Evolutionary conservation across 2,888 invertebrate genomes (phyloP), one percentile per base, ranked within the genome.

Genomic region (Meganola albula): DNA sequence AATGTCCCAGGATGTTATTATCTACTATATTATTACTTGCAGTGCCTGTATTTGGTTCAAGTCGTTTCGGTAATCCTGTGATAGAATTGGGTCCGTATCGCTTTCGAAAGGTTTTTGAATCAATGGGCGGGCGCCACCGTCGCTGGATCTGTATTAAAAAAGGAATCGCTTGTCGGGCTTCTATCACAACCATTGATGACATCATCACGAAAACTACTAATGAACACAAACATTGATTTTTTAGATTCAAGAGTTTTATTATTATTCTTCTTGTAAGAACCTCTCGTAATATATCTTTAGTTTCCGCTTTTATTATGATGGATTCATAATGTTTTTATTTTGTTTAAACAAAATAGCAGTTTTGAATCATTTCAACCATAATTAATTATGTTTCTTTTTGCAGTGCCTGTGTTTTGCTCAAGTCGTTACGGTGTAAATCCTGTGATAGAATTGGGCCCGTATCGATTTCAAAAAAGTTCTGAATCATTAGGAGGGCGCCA

Each of bases 211-310:
- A 45, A 35, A 58, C 56, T 10, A 40, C 24, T 3, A 47, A 58
- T 31, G 58, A 61, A 27, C 73, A 73, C 31, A 52, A 54, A 20
- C 71, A 72, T 45, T 67, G 44, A 53, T 2, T n/a, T n/a, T n/a
- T 12, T 8, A n/a, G 4, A n/a, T 8, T 16, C 10, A n/a, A 10
- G n/a, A n/a, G n/a, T 3, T 12, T 2, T n/a, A n/a, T n/a, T n/a
- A n/a, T n/a, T n/a, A n/a, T n/a, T n/a, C n/a, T n/a, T n/a, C n/a
- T n/a, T n/a, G n/a, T n/a, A n/a, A n/a, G n/a, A n/a, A n/a, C n/a
- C n/a, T n/a, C n/a, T n/a, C n/a, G n/a, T n/a, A n/a, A n/a, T n/a
- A n/a, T n/a, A n/a, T n/a, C n/a, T n/a, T n/a, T n/a, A n/a, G n/a
- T n/a, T n/a, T n/a, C n/a, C n/a, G n/a, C n/a, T n/a, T n/a, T n/a